Base-by-base conservation (phyloP, 2,113 vertebrate genomes). In the Conger conger region DNA sequence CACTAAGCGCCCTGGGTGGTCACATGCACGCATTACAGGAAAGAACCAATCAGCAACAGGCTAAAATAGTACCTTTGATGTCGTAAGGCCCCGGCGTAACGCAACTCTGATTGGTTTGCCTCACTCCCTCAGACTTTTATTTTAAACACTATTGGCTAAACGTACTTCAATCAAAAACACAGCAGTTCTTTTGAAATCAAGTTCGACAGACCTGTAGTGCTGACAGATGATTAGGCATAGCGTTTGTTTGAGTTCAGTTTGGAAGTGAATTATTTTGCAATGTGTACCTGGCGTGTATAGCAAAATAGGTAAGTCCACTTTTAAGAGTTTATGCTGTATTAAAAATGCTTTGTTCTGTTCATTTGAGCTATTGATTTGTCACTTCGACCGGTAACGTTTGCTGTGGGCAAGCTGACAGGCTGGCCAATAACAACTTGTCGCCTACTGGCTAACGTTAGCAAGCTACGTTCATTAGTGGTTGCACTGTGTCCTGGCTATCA, bases 11-110 rank as follows among this genome's bases (percentile, higher is more conserved):
- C 87, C 87, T 86, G 88, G 68, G 82, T 30, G 88, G 87, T 93
- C 92, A 94, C 92, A 92, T 93, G 92, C 88, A 86, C 80, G 88
- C 92, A 87, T 45, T 86, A 80, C 89, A 86, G 78, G 88, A 88
- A 85, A 79, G 76, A 89, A 63, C 85, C 89, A 89, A 89, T 88
- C 87, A 83, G 88, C 57, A 17, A 54, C 82, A 54, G 27, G 83
- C 84, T 76, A 77, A 85, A 84, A 76, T 3, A 4, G 15, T n/a
- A 33, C 40, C 57, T 76, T 9, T 33, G 30, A 30, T 76, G 37
- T 80, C 86, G 76, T 80, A 81, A 78, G 82, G 63, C 86, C 84
- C 81, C 68, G 80, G 68, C 50, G 13, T 37, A 84, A 82, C 78
- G 85, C 80, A 42, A 40, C 79, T 13, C 79, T 50, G 87, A 94